These are phyloP conservation scores for Tetranychus cinnabarinus DNA, from an alignment of 1,140 invertebrate species.

Conservation along the genomic window DNA sequence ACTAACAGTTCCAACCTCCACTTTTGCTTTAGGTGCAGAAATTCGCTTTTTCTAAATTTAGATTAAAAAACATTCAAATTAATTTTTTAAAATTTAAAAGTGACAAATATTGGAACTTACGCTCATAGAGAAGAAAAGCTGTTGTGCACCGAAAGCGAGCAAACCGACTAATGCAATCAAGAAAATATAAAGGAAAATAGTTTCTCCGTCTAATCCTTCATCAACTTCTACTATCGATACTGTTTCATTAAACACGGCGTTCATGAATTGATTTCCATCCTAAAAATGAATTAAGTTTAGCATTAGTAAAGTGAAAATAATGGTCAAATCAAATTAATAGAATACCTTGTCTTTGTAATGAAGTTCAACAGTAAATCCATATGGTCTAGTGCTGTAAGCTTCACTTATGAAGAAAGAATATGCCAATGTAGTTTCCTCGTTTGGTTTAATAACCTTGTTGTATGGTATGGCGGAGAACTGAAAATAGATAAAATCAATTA, in stretches of 20 bases:
- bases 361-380: conserved; percentile 77
- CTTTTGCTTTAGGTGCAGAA: conserved; percentile 20
- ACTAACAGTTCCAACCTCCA: conserved; percentile 38
- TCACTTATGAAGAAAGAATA: conserved; percentile 90
- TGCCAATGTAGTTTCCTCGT: conserved; percentile 74
- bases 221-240: conserved; percentile 85
- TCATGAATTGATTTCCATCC: conserved; percentile 43
- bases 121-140: conserved; percentile 46
- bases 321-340: background rate
- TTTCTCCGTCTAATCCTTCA: conserved; percentile 91
- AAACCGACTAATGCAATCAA: conserved; percentile 66
- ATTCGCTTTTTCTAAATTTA: conserved; percentile 13
- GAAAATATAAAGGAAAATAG: conserved; percentile 86
- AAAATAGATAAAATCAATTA: conserved; percentile 8
- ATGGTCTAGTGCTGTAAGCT: conserved; percentile 76
- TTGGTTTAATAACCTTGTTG: conserved; percentile 62
- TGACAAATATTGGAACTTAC: conserved; percentile 16
- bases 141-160: conserved; percentile 65
- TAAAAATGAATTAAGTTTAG: conserved; percentile 17
- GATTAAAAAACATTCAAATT: background rate
- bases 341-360: conserved; percentile 64
- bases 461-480: conserved; percentile 71
- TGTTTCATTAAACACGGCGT: conserved; percentile 97
- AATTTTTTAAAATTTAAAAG: conserved; percentile 3
- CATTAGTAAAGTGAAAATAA: background rate